Base-by-base conservation (phyloP, 2,797 vertebrate species). In the Manis javanica region DNA sequence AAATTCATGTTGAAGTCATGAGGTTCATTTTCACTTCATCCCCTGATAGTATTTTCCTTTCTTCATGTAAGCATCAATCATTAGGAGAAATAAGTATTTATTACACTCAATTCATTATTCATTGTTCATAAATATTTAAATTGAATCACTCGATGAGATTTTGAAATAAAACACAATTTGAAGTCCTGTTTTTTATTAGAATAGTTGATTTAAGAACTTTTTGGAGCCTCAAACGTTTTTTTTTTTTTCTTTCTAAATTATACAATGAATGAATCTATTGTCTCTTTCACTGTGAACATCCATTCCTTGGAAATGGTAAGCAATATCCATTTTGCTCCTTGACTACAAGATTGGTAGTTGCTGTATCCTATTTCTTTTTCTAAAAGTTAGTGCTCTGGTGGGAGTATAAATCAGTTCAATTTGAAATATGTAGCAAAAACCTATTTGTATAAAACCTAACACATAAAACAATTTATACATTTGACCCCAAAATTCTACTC, bases 111-210 rank as follows among this genome's bases (percentile, higher is more conserved):
- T 93, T 95, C 71, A 96, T 97, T 98, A 98, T 97, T 97, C 86
- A 96, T 96, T 96, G 49, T 71, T 97, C 93, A 96, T 96, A 95
- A 96, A 94, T 97, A 97, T 95, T 96, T 96, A 68, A 97, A 57
- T 39, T 85, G 71, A 97, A 94, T 96, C 42, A 69, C 23, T 94
- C 42, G 59, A 96, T 84, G 61, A 97, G 61, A 96, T 89, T 93
- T 91, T n/a, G 79, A 90, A 96, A 82, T 95, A 96, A 97, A 96
- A 96, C 83, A 63, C 23, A 94, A 89, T 79, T 42, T 55, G n/a
- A 96, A 92, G 82, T 24, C n/a, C 95, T 77, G 57, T 72, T 94
- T 94, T 88, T 83, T 87, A 63, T 69, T 96, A 46, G 68, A 96
- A 63, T 61, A 82, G 51, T 71, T 86, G 59, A 95, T 78, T 90